phyloP scores from a whole-genome alignment of 2,888 invertebrate genomes.

The Drosophila pegasa region DNA sequence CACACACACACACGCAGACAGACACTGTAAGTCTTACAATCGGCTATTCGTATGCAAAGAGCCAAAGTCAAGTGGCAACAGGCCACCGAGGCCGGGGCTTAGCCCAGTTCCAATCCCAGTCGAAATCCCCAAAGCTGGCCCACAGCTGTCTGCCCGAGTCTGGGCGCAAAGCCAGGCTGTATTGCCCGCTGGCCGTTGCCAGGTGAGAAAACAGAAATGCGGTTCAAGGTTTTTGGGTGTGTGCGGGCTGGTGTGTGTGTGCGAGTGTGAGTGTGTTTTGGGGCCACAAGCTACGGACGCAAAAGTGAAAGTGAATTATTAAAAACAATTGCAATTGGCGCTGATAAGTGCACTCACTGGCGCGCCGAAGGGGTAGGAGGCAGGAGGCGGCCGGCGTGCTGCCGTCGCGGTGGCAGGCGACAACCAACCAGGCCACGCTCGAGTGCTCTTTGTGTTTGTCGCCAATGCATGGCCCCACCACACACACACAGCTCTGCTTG shows the following conservation, averaged over 20 bases:
- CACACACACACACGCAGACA: not conserved
- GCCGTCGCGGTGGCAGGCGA: not conserved
- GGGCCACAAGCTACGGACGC: conserved; percentile 28
- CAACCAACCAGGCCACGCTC: conserved; percentile 33
- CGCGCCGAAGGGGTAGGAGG: not conserved
- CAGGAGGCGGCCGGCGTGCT: conserved; percentile 3
- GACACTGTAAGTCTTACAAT: conserved; percentile 1
- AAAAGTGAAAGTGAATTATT: conserved; percentile 74
- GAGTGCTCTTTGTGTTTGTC: conserved; percentile 41
- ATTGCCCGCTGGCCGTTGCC: conserved; percentile 21
- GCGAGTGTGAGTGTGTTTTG: conserved; percentile 10
- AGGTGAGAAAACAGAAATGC: conserved; percentile 48
- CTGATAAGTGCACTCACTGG: conserved; percentile 46
- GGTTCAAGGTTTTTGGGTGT: conserved; percentile 58
- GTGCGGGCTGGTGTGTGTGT: not conserved
- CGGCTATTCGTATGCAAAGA: conserved; percentile 40
- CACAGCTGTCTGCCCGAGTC: conserved; percentile 6
- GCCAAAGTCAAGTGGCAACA: conserved; percentile 51
- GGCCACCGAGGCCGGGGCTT: conserved; percentile 20
- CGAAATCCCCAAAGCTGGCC: conserved; percentile 17
- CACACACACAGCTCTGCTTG: not conserved
- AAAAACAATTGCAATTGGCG: conserved; percentile 73
- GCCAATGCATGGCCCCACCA: conserved; percentile 12
- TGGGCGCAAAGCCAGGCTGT: conserved; percentile 3
- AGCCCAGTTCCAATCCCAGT: conserved; percentile 21